Evolutionary conservation across 2,797 vertebrate genomes (phyloP), one percentile per base, ranked within the genome.

Genomic region (Gallirallus australis): DNA sequence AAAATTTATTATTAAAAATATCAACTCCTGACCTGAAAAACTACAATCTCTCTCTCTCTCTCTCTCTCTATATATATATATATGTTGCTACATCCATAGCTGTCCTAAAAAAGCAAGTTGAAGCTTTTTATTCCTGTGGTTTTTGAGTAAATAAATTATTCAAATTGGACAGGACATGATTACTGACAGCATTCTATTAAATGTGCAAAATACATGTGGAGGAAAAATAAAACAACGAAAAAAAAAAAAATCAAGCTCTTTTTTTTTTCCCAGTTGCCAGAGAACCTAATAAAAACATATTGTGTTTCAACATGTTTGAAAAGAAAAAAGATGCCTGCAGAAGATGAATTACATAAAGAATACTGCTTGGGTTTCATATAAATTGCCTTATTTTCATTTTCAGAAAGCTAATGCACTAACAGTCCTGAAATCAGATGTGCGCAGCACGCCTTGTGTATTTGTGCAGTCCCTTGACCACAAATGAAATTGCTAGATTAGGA

Each of bases 311-410:
- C 83, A 79, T 89, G 66, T 90, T 84, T 89, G 82, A 86, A 86
- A 82, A 47, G 81, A 82, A 82, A 95, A 59, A 91, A 93, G 66
- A 90, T 84, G 82, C 28, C 66, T 19, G 28, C 61, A 89, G 63
- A 95, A 77, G 59, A 84, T 72, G 70, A 92, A 86, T 85, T 94
- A 86, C 52, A 86, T 84, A 60, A 88, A 57, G 66, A 70, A 76
- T 6, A 9, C 42, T 84, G 52, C 52, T 79, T 56, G 48, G 31
- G 28, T 92, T 94, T 93, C 81, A 84, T 23, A 88, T 47, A 90
- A 91, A 92, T 70, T 6, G 70, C 18, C 84, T 83, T 92, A 66
- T 84, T 93, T 90, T 94, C 72, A 61, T 96, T 94, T 95, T 90
- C 89, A 89, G 88, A 84, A 90, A 76, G 25, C 48, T 89, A 92